Conservation (phyloP, 2,113 vertebrate species). For the Machaerirhynchus nigripectus region DNA sequence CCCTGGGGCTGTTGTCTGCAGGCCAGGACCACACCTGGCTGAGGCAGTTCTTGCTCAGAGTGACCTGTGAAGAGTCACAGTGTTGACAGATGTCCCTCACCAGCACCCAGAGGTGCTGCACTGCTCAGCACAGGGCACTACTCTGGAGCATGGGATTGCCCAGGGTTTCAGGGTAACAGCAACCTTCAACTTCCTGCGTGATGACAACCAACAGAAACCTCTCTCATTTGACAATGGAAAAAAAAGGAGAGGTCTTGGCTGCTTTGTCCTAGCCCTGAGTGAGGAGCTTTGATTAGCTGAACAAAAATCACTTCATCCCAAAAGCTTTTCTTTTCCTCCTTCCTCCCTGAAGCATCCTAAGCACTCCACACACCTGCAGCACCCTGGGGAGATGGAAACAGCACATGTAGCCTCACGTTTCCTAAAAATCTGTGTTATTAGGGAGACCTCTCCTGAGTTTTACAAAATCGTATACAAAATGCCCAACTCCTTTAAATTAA, state of each 20-base stretch:
- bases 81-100: neutral
- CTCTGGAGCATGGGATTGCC: rapidly evolving
- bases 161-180: neutral
- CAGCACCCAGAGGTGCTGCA: neutral
- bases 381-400: constrained; percentile 36
- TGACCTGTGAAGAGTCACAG: neutral
- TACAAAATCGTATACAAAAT: neutral
- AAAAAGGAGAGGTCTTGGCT: neutral
- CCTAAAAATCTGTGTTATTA: neutral
- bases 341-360: constrained; percentile 32
- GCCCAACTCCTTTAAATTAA: neutral
- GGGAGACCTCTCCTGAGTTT: neutral
- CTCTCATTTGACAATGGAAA: neutral
- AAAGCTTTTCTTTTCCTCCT: constrained; percentile 7
- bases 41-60: neutral
- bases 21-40: neutral
- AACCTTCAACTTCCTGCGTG: rapidly evolving
- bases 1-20: neutral
- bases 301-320: constrained; percentile 8
- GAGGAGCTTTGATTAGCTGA: neutral
- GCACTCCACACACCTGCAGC: constrained; percentile 20
- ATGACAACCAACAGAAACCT: neutral
- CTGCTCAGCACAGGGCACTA: neutral
- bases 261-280: neutral
- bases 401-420: neutral